Conservation (phyloP, 1,140 invertebrate genomes). For the Heliconius congener region DNA sequence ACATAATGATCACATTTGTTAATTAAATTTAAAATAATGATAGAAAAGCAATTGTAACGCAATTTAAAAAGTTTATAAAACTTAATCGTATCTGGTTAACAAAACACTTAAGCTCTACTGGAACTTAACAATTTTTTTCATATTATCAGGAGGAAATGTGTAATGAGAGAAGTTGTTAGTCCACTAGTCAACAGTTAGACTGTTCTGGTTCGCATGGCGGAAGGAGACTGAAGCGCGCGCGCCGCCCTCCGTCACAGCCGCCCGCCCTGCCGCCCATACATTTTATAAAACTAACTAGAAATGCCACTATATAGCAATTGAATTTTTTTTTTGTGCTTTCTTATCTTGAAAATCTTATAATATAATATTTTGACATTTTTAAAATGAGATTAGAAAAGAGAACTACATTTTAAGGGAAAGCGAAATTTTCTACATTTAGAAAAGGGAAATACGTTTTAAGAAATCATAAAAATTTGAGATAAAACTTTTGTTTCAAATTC, state of each 20-base stretch:
- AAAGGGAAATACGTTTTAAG: too few relatives aligned
- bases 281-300: constrained; percentile 49
- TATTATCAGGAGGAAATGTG: constrained; percentile 18
- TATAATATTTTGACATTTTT: too few relatives aligned
- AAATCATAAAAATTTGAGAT: too few relatives aligned
- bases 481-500: too few relatives aligned
- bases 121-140: neutral
- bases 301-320: constrained; percentile 8
- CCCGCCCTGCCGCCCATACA: constrained; percentile 55
- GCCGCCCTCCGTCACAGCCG: constrained; percentile 57
- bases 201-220: constrained; percentile 50
- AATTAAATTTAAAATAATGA: neutral
- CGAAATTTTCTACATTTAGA: too few relatives aligned
- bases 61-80: neutral
- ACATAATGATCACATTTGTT: neutral
- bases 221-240: constrained; percentile 65
- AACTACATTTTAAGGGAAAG: too few relatives aligned
- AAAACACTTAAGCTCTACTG: neutral
- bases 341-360: too few relatives aligned
- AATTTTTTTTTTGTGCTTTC: too few relatives aligned
- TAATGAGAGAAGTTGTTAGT: constrained; percentile 45
- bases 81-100: neutral
- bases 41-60: neutral
- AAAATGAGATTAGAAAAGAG: too few relatives aligned
- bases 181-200: constrained; percentile 26